These are phyloP conservation scores for Eidolon helvum DNA, from an alignment of 2,113 vertebrate genomes.

Conservation along the genomic window DNA sequence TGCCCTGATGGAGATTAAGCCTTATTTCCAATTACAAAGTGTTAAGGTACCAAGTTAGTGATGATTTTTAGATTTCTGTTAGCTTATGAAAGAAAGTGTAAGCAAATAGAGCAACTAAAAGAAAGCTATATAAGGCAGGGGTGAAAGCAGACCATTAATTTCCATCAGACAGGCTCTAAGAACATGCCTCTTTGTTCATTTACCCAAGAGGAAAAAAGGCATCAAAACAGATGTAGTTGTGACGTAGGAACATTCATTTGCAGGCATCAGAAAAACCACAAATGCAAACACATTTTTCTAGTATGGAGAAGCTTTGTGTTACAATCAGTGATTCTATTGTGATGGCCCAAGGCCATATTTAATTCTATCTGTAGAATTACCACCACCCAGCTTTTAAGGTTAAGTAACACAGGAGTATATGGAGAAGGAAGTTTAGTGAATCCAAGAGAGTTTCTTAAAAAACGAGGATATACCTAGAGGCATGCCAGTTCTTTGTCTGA, in stretches of 20 bases:
- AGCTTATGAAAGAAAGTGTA: background rate
- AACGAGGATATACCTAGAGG: background rate
- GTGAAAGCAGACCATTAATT: slow-evolving; percentile 45
- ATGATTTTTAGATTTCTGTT: slow-evolving; percentile 34
- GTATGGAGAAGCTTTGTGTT: slow-evolving; percentile 2
- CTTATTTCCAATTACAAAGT: background rate
- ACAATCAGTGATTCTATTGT: background rate
- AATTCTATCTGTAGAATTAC: slow-evolving; percentile 22
- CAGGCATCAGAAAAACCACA: slow-evolving; percentile 54
- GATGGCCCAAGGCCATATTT: background rate
- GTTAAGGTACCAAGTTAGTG: background rate
- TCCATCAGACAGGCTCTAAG: slow-evolving; percentile 33
- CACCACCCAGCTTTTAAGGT: background rate
- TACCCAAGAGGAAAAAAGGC: slow-evolving; percentile 38
- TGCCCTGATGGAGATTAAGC: background rate
- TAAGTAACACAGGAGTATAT: background rate
- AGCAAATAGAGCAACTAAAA: slow-evolving; percentile 8
- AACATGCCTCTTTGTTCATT: slow-evolving; percentile 55
- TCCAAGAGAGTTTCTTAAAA: background rate
- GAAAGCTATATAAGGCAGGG: background rate
- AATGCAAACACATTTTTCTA: slow-evolving; percentile 59
- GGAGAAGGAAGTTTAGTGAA: background rate
- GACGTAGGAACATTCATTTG: slow-evolving; percentile 57
- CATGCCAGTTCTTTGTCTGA: background rate
- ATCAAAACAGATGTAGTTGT: slow-evolving; percentile 65